A percentile compares a stretch with the other conserved stretches of the same genome.
Evolutionary conservation across 2,797 vertebrate genomes (phyloP).

Genomic region (Poliocrania exsul): DNA sequence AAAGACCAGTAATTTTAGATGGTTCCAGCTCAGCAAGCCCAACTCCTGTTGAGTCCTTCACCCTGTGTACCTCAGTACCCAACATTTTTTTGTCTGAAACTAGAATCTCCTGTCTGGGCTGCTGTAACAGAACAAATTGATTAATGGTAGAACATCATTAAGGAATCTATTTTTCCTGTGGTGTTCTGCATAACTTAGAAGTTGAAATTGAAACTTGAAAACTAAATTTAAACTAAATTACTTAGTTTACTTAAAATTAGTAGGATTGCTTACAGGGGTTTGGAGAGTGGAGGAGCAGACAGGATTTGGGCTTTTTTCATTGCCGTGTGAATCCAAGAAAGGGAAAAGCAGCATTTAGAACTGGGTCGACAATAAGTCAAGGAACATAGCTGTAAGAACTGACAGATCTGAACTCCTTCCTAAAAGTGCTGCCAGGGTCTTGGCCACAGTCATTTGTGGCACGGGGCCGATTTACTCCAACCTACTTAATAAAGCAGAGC

Average conservation of each 20-base stretch:
- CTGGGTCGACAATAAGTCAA: not conserved
- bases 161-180: rapidly evolving
- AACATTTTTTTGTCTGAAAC: not conserved
- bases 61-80: not conserved
- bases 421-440: not conserved
- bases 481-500: slow-evolving; percentile 37
- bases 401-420: not conserved
- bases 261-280: not conserved
- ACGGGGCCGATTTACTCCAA: not conserved
- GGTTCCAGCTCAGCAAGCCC: not conserved
- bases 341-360: not conserved
- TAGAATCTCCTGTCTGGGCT: not conserved
- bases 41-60: not conserved
- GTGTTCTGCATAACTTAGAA: not conserved
- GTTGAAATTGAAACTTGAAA: not conserved
- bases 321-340: not conserved
- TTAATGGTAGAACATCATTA: not conserved
- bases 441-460: slow-evolving; percentile 12
- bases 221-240: not conserved
- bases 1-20: not conserved
- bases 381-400: not conserved
- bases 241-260: not conserved
- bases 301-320: not conserved
- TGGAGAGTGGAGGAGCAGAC: rapidly evolving
- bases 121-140: not conserved